phyloP scores from a whole-genome alignment of 2,797 vertebrate genomes.

The Pseudomugil gertrudae region DNA sequence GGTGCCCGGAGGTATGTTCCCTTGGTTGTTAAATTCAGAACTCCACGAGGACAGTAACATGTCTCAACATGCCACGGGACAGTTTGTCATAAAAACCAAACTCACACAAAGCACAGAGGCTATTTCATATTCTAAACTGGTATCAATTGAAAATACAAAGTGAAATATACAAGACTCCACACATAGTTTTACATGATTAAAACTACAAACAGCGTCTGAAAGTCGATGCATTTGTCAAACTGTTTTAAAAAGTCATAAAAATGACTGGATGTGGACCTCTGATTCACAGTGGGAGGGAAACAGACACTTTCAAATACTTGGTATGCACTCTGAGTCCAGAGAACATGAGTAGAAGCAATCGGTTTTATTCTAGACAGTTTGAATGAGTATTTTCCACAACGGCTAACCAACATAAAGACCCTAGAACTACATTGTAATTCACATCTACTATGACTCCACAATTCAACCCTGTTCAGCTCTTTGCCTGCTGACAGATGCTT shows the following conservation, averaged over 20 bases:
- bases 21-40: constrained; percentile 45
- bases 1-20: constrained; percentile 43
- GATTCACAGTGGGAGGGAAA: neutral
- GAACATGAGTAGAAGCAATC: neutral
- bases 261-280: neutral
- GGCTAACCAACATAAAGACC: constrained; percentile 45
- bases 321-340: neutral
- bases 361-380: constrained; percentile 19
- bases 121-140: constrained; percentile 43
- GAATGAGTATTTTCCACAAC: constrained; percentile 1
- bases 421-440: constrained; percentile 57
- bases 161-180: constrained; percentile 14
- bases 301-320: neutral
- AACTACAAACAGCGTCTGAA: neutral
- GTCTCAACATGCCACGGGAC: constrained; percentile 53
- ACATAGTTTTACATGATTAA: constrained; percentile 13
- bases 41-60: constrained; percentile 49
- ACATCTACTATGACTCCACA: constrained; percentile 53
- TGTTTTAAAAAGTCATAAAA: neutral
- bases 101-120: constrained; percentile 33
- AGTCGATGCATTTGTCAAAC: neutral
- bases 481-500: constrained; percentile 61
- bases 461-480: constrained; percentile 49
- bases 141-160: constrained; percentile 24
- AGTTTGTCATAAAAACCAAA: constrained; percentile 43